Evolutionary conservation across 2,797 vertebrate species (phyloP).

Genomic region (Dendrocincla tyrannina): DNA sequence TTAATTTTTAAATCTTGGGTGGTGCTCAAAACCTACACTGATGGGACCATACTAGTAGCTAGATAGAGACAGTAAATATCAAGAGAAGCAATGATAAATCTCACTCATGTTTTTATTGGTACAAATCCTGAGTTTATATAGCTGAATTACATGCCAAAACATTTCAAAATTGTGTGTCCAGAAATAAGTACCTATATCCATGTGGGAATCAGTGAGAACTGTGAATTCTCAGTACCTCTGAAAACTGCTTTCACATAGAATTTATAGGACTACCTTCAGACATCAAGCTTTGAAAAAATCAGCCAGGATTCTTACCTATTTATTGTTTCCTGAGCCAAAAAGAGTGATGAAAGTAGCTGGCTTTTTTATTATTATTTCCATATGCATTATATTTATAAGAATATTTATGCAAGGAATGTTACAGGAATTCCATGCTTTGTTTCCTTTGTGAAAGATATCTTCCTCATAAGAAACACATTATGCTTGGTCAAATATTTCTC

Average conservation of each 20-base stretch:
- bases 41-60: conserved; percentile 44
- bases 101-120: conserved; percentile 44
- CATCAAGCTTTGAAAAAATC: conserved; percentile 17
- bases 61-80: conserved; percentile 46
- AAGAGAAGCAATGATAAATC: conserved; percentile 39
- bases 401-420: conserved; percentile 59
- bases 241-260: conserved; percentile 48
- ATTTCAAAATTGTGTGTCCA: not conserved
- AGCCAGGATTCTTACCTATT: conserved; percentile 31
- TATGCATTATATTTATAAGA: conserved; percentile 43
- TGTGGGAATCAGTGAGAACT: conserved; percentile 31
- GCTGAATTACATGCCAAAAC: conserved; percentile 27
- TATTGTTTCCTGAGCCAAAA: conserved; percentile 53
- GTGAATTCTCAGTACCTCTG: conserved; percentile 23
- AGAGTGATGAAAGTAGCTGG: conserved; percentile 26
- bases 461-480: conserved; percentile 60
- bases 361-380: conserved; percentile 62
- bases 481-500: conserved; percentile 53
- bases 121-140: conserved; percentile 26
- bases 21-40: conserved; percentile 1
- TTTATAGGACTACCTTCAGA: conserved; percentile 53
- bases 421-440: conserved; percentile 39
- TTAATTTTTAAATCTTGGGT: conserved; percentile 58
- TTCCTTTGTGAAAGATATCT: conserved; percentile 48
- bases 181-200: conserved; percentile 37